These are phyloP conservation scores for Thereva unica DNA, from an alignment of 2,888 invertebrate species.

Conservation along the genomic window DNA sequence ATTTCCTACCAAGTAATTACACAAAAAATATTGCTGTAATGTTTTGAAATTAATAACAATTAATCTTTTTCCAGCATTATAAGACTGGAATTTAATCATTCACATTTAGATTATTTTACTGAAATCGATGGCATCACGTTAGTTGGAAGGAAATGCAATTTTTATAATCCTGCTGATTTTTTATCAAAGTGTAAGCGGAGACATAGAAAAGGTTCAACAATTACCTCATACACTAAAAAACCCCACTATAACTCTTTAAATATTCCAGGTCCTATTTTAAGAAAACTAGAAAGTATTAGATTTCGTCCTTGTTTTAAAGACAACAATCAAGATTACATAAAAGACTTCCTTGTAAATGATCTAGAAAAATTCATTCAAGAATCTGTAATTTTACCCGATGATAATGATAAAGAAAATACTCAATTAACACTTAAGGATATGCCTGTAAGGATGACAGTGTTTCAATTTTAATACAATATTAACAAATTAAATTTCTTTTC, in stretches of 20 bases:
- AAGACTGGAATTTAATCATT: constrained; percentile 85
- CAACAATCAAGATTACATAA: constrained; percentile 49
- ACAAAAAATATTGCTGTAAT: neutral
- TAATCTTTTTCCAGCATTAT: constrained; percentile 64
- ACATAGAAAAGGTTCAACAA: constrained; percentile 45
- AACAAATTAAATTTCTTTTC: constrained; percentile 44
- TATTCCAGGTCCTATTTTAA: constrained; percentile 51
- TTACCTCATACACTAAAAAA: neutral
- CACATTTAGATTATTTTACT: constrained; percentile 79
- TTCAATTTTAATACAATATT: neutral
- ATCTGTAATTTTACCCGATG: constrained; percentile 42
- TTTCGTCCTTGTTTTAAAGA: constrained; percentile 52
- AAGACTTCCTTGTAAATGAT: constrained; percentile 55
- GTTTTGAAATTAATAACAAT: neutral
- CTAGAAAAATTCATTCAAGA: constrained; percentile 52
- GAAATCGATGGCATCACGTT: constrained; percentile 84
- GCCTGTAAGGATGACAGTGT: constrained; percentile 51
- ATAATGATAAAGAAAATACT: constrained; percentile 38
- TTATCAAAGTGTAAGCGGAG: constrained; percentile 47
- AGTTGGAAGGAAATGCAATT: constrained; percentile 64
- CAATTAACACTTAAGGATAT: constrained; percentile 51
- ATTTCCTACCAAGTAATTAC: constrained; percentile 62
- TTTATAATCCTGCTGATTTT: constrained; percentile 46
- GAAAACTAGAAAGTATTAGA: constrained; percentile 54
- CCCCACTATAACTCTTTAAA: neutral